A percentile compares a stretch with the other conserved stretches of the same genome.
These are phyloP conservation scores for Urocynchramus pylzowi DNA, from an alignment of 2,113 vertebrate species.

Conservation along the genomic window DNA sequence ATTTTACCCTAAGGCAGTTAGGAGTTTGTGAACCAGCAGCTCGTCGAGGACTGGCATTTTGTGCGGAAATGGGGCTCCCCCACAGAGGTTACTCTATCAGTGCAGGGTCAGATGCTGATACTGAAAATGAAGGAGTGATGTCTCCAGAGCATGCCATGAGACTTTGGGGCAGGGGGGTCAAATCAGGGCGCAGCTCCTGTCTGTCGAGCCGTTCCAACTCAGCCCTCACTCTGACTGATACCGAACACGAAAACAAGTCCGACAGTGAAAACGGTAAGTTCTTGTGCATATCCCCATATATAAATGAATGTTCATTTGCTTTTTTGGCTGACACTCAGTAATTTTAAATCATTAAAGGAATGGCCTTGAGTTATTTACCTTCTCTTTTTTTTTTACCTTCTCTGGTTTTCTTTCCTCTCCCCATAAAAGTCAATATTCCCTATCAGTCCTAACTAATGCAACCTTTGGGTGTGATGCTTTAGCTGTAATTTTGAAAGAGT, in stretches of 20 bases:
- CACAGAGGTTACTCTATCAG: constrained; percentile 92
- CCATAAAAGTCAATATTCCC: neutral
- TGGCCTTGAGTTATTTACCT: constrained; percentile 7
- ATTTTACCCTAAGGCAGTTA: constrained; percentile 96
- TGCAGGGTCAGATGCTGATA: constrained; percentile 86
- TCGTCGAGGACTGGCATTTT: constrained; percentile 91
- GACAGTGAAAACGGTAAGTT: constrained; percentile 96
- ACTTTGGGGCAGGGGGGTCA: constrained; percentile 92
- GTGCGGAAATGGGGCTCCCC: constrained; percentile 94
- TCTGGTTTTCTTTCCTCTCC: neutral
- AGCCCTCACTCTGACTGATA: constrained; percentile 95
- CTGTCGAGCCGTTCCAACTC: constrained; percentile 98
- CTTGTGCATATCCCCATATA: neutral
- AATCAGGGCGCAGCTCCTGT: constrained; percentile 90
- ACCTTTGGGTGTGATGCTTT: neutral
- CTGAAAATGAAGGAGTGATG: constrained; percentile 90
- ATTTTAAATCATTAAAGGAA: neutral
- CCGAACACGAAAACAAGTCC: constrained; percentile 96
- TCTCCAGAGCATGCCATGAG: constrained; percentile 94
- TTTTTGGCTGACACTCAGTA: neutral
- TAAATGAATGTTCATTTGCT: constrained; percentile 10
- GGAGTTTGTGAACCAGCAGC: constrained; percentile 92
- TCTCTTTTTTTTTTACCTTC: neutral
- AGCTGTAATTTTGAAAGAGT: constrained; percentile 8
- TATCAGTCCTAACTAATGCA: constrained; percentile 13